phyloP scores from a whole-genome alignment of 1,140 invertebrate genomes.

The Drosophila albomicans region DNA sequence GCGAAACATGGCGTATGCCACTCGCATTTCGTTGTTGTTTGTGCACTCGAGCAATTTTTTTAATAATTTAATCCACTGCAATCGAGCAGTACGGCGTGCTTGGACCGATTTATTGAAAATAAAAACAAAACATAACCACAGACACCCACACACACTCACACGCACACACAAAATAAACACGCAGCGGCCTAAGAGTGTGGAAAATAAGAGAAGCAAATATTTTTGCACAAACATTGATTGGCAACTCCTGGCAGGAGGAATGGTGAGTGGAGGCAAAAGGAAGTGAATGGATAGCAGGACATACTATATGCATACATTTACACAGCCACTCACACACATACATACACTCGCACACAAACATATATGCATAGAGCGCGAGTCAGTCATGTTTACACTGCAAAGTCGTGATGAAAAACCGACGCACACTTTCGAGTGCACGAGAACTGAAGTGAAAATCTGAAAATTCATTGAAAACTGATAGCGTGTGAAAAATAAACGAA shows the following conservation, averaged over 20 bases:
- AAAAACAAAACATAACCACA: conserved; percentile 56
- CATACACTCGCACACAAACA: background rate
- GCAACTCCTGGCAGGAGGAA: conserved; percentile 48
- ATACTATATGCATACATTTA: conserved; percentile 17
- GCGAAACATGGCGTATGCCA: conserved; percentile 2
- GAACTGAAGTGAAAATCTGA: conserved; percentile 59
- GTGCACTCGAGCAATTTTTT: conserved; percentile 52
- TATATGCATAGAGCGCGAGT: background rate
- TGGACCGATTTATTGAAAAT: conserved; percentile 76
- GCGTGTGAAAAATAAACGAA: conserved; percentile 79
- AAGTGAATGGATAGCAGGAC: conserved; percentile 10
- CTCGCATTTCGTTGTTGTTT: conserved; percentile 52
- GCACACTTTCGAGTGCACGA: conserved; percentile 49
- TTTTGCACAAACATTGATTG: conserved; percentile 82
- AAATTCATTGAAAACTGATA: conserved; percentile 82
- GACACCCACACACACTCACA: conserved; percentile 12
- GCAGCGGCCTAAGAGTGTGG: conserved; percentile 65
- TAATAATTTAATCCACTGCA: conserved; percentile 82
- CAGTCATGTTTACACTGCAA: conserved; percentile 44
- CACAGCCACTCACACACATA: conserved; percentile 1
- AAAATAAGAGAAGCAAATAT: conserved; percentile 78
- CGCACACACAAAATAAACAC: conserved; percentile 31
- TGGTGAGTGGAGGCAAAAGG: conserved; percentile 22
- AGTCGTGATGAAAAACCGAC: conserved; percentile 66
- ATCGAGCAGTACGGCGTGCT: conserved; percentile 71